Evolutionary conservation across 2,113 vertebrate species (phyloP), one percentile per base, ranked within the genome.

Genomic region (Xenus cinereus): DNA sequence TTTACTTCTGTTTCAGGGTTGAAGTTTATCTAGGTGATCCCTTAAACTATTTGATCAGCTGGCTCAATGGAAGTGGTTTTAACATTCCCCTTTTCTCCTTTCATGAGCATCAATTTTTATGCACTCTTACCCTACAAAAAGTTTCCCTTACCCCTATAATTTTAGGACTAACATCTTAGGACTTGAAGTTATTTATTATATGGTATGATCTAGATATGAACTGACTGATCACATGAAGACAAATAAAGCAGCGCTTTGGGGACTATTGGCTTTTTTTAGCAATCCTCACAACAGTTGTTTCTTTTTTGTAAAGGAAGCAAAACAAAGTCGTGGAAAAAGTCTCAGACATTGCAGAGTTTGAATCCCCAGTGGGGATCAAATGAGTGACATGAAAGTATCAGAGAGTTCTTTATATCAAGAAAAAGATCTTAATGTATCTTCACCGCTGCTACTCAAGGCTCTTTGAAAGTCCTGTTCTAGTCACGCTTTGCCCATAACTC

Each of bases 251-350:
- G 89, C 0, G 3, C 93, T 81, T 89, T 90, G 78, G 89, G 93
- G 78, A 72, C 50, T 75, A 30, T 4, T 16, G 78, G 54, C 62
- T 97, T 87, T 89, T 95, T 95, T 96, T 95, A 96, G 89, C 66
- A 88, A 43, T 76, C 74, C 66, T 84, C 87, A 94, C 66, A 95
- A 96, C 77, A 76, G 89, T 93, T 87, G 43, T 84, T 96, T 96
- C 74, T 95, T 84, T 84, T 89, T 91, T 75, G 77, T 76, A 59
- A 88, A 92, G 53, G 62, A 96, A 95, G 45, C 64, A 96, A 95
- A 97, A 94, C 79, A 80, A 92, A 95, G 75, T 86, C 0, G 39
- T 79, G 75, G 84, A 96, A 93, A 96, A 94, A 57, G 39, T 68
- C 90, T 93, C 79, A 92, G 68, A 68, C 60, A 41, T 3, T 63